Conservation (phyloP, 1,140 invertebrate genomes). For the Hesperophylax magnus region DNA sequence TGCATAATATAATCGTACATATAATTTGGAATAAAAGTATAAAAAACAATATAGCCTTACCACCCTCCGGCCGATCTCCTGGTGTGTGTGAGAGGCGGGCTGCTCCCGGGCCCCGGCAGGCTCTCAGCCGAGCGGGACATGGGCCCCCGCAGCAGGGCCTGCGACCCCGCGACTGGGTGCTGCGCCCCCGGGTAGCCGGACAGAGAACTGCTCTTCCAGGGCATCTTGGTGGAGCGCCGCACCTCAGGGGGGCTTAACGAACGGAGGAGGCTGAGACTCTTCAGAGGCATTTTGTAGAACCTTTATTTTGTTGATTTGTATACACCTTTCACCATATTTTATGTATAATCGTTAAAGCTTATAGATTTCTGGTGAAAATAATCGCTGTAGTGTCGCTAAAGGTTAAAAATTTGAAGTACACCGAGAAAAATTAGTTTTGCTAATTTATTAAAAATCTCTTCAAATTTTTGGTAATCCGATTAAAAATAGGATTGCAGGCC, state of each 20-base stretch:
- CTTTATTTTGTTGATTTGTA: too few species aligned
- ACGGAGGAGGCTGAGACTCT: constrained; percentile 45
- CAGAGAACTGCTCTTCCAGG: constrained; percentile 27
- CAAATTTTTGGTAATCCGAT: too few species aligned
- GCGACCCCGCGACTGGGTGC: neutral
- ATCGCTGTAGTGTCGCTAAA: too few species aligned
- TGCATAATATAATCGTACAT: too few species aligned
- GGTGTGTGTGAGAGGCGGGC: constrained; percentile 40
- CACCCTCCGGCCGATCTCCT: constrained; percentile 53
- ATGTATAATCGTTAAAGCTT: too few species aligned
- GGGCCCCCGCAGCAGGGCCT: neutral
- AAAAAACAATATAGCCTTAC: neutral
- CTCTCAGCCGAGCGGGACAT: constrained; percentile 47
- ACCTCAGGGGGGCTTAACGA: constrained; percentile 47
- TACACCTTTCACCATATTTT: too few species aligned
- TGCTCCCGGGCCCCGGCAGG: constrained; percentile 40
- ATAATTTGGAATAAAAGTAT: too few species aligned
- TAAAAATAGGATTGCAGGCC: too few species aligned
- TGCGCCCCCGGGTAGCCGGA: neutral
- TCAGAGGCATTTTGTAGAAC: constrained; percentile 37
- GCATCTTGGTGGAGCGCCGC: constrained; percentile 2
- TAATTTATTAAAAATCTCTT: too few species aligned
- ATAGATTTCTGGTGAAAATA: too few species aligned
- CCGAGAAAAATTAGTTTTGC: too few species aligned
- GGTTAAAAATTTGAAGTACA: too few species aligned